Percentiles rank a stretch among this genome's conserved stretches.
Evolutionary conservation across 2,888 invertebrate species (phyloP).

Genomic region (Hirtodrosophila cameraria): DNA sequence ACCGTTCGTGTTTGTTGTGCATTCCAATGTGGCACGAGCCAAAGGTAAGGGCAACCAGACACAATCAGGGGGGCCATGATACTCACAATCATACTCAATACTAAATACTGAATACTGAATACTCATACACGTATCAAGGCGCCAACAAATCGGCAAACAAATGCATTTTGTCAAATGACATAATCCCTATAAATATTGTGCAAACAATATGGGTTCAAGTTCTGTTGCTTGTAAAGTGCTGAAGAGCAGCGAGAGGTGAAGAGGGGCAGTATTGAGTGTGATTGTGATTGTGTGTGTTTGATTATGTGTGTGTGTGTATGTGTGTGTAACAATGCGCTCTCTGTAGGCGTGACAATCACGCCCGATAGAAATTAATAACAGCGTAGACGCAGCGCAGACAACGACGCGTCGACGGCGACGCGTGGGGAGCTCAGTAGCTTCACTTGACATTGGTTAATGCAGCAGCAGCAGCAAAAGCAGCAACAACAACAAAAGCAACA

Average conservation of each 20-base stretch:
- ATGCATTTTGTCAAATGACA: slow-evolving; percentile 63
- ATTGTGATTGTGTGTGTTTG: no score
- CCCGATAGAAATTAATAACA: slow-evolving; percentile 67
- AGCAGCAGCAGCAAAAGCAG: neutral
- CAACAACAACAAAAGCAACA: slow-evolving; percentile 1
- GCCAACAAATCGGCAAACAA: slow-evolving; percentile 50
- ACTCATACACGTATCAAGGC: slow-evolving; percentile 14
- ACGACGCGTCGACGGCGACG: slow-evolving; percentile 10
- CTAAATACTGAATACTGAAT: no score
- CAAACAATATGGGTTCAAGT: slow-evolving; percentile 49
- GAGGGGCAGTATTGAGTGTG: neutral
- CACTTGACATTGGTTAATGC: slow-evolving; percentile 42
- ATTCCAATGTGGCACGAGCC: no score
- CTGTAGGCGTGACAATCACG: slow-evolving; percentile 54
- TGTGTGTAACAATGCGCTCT: slow-evolving; percentile 18
- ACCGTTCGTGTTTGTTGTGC: no score
- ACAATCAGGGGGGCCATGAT: no score
- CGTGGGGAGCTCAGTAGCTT: slow-evolving; percentile 35
- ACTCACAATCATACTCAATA: no score
- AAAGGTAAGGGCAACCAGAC: no score
- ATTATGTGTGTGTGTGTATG: slow-evolving; percentile 4
- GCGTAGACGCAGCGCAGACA: slow-evolving; percentile 60
- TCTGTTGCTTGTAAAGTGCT: slow-evolving; percentile 26
- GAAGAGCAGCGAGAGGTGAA: neutral
- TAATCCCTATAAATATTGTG: slow-evolving; percentile 67